Conservation (phyloP, 2,113 vertebrate species). For the Macrotus californicus region DNA sequence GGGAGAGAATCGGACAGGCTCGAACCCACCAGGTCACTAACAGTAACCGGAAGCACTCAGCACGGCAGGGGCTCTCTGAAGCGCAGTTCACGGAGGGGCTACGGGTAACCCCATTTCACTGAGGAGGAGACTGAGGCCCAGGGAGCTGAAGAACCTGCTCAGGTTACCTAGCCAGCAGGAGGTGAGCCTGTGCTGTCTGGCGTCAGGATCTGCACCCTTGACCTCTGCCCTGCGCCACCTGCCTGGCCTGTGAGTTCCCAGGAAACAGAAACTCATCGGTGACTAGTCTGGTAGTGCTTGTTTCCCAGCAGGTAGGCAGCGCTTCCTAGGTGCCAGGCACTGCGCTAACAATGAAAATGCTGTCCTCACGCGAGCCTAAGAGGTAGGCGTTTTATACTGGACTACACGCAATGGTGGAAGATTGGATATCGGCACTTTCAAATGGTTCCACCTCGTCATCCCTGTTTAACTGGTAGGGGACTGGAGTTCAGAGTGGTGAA, state of each 20-base stretch:
- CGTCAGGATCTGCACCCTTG: neutral
- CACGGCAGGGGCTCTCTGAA: neutral
- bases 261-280: neutral
- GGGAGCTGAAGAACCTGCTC: neutral
- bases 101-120: neutral
- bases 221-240: rapidly evolving
- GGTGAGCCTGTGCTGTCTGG: neutral
- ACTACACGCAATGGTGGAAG: neutral
- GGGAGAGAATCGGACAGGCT: rapidly evolving
- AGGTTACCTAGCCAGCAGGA: neutral
- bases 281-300: neutral
- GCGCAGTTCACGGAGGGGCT: neutral
- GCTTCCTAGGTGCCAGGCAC: neutral
- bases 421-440: neutral
- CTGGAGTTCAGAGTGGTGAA: neutral
- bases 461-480: neutral
- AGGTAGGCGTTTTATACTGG: neutral
- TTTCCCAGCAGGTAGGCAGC: too few species aligned
- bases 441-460: rapidly evolving
- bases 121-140: neutral
- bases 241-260: neutral
- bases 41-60: neutral
- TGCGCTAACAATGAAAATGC: neutral
- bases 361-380: neutral
- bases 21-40: rapidly evolving